These are phyloP conservation scores for Pelodiscus sinensis DNA, from an alignment of 2,113 vertebrate genomes.

Conservation along the genomic window DNA sequence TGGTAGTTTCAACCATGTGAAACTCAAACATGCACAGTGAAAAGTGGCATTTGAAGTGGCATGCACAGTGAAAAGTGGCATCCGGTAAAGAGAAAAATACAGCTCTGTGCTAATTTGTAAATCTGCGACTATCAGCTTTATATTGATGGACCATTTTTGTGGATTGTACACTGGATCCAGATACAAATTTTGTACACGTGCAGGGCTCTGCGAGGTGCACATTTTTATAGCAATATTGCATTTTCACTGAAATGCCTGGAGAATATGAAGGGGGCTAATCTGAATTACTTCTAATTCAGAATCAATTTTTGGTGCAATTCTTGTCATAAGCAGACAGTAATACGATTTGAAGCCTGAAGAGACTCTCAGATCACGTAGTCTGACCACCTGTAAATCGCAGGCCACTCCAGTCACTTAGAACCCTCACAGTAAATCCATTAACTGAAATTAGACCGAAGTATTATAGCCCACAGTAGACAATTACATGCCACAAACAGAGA, in stretches of 20 bases:
- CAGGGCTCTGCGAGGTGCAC: neutral
- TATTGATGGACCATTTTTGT: too few species aligned
- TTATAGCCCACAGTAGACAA: neutral
- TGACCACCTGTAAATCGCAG: neutral
- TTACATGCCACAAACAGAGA: neutral
- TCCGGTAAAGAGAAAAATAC: neutral
- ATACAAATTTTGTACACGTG: too few species aligned
- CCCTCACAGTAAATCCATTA: neutral
- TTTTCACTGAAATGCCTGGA: neutral
- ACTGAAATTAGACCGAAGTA: neutral
- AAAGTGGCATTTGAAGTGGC: neutral
- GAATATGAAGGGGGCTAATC: neutral
- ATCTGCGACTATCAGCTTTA: too few species aligned
- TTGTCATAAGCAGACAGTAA: neutral
- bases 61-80: neutral
- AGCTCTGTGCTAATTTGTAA: neutral
- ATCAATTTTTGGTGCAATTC: neutral
- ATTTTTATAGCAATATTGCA: neutral
- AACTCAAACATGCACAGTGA: neutral
- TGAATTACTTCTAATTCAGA: neutral
- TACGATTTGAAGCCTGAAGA: neutral
- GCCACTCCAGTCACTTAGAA: neutral
- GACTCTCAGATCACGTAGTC: neutral
- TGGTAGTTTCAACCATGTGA: neutral
- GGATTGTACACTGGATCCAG: too few species aligned